Evolutionary conservation across 2,113 vertebrate genomes (phyloP), one percentile per base, ranked within the genome.

Genomic region (Mesembrinibis cayennensis): DNA sequence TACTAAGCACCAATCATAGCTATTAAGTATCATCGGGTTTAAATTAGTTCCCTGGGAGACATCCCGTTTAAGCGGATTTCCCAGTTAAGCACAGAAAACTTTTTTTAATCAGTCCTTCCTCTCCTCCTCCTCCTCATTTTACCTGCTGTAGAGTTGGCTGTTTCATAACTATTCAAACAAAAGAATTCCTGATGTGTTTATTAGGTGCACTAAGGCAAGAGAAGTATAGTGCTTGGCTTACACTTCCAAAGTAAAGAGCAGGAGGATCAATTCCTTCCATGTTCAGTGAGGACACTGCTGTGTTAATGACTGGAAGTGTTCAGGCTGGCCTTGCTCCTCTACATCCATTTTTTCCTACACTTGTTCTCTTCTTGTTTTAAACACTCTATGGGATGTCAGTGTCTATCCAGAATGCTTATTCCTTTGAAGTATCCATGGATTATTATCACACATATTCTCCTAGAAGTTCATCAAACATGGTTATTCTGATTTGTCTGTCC

Each of bases 21-120:
- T 95, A 92, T 96, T 97, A 97, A 97, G 93, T 97, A 97, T 96
- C 95, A 95, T 95, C 69, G 93, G 95, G 86, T 96, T 97, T 97
- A 97, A 97, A 97, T 96, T 93, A 93, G 96, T 98, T 98, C 97
- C 97, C 96, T 92, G 96, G 95, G 96, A 97, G 95, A 92, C 93
- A 97, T 97, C 96, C 92, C 44, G 26, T 97, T 96, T 82, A 91
- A 96, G 83, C 70, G n/a, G 77, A 95, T 95, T 95, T 97, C 93
- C 93, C 91, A 97, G 95, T 97, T 96, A 97, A 95, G 87, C 79
- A 67, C 89, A 96, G 96, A 94, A 98, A 96, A 95, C 92, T 96
- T 92, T 47, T 90, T 95, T 94, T 88, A 90, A 58, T 82, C 70
- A 89, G 90, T 72, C 92, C 92, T 88, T 90, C 83, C 49, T 77